These are phyloP conservation scores for Danionella dracula DNA, from an alignment of 2,797 vertebrate genomes.

Conservation along the genomic window DNA sequence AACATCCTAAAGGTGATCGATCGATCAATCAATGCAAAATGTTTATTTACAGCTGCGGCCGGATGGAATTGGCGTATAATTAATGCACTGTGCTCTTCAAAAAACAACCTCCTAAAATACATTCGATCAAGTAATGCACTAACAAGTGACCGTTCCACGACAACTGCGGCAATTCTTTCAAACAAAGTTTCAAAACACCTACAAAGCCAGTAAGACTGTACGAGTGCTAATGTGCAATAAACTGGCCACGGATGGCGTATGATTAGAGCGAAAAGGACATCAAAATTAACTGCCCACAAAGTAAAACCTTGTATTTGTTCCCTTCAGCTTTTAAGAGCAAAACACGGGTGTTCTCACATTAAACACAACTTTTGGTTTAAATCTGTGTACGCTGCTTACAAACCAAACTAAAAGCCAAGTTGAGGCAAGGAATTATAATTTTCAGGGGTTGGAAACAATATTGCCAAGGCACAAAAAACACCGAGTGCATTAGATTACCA, in stretches of 20 bases:
- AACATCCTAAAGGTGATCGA: constrained; percentile 5
- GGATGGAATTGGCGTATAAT: background rate
- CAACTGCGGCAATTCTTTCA: background rate
- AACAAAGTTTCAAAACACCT: background rate
- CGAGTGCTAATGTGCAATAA: constrained; percentile 10
- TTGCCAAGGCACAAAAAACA: background rate
- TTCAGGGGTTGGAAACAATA: background rate
- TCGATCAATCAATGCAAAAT: constrained; percentile 2
- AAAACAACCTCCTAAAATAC: constrained; percentile 21
- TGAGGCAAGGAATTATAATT: too few species aligned
- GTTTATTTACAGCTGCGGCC: constrained; percentile 16
- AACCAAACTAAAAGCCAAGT: too few species aligned
- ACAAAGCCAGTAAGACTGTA: constrained; percentile 5
- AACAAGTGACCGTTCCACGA: background rate
- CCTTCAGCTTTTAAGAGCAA: too few species aligned
- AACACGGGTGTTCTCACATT: too few species aligned
- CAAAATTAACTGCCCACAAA: too few species aligned
- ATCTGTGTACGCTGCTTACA: too few species aligned
- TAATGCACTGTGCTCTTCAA: background rate
- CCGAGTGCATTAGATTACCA: background rate
- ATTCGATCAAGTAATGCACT: background rate
- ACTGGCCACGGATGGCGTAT: background rate
- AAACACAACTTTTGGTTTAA: too few species aligned
- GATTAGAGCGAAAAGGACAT: background rate
- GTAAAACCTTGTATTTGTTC: too few species aligned